Evolutionary conservation across 2,888 invertebrate species (phyloP), one percentile per base, ranked within the genome.

Genomic region (Morpho achilles): DNA sequence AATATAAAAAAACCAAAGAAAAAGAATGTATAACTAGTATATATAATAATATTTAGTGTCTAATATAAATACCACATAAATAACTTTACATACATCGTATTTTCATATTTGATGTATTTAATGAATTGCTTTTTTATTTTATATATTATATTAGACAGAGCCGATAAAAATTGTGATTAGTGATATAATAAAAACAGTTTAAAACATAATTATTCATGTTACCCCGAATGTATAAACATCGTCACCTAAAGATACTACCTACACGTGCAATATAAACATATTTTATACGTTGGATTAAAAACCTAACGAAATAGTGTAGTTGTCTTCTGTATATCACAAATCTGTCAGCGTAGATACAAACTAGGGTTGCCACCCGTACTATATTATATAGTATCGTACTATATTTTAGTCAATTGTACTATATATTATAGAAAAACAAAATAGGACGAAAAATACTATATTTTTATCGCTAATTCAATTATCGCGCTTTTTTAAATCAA

Each of bases 261-360:
- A 54, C 54, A 48, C 48, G 54, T 50, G 46, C 16, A 50, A 53
- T 48, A 56, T 53, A 59, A 43, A 53, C 32, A 59, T 56, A 63
- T 61, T 61, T 63, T 59, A 61, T 54, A 32, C 41, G 56, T 57
- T 9, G 50, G 52, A 60, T 58, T 58, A 66, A 65, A 65, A 66
- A 72, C 66, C 64, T 70, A 71, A 72, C 75, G 76, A 73, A 74
- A 60, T 60, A 56, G 58, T 64, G 67, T 70, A 59, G 70, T 73
- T 80, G 79, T 77, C 77, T 79, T 77, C 75, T 81, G 82, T 80
- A 78, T 79, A 76, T 79, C 85, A 87, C 88, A 88, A 88, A 87
- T 87, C 87, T 87, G 84, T 90, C 89, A 84, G 67, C 80, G 67
- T 61, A 32, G 32, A 32, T 32, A 60, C 61, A 16, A 16, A 16